Evolutionary conservation across 2,888 invertebrate genomes (phyloP).

Genomic region (Caenorhabditis becei): DNA sequence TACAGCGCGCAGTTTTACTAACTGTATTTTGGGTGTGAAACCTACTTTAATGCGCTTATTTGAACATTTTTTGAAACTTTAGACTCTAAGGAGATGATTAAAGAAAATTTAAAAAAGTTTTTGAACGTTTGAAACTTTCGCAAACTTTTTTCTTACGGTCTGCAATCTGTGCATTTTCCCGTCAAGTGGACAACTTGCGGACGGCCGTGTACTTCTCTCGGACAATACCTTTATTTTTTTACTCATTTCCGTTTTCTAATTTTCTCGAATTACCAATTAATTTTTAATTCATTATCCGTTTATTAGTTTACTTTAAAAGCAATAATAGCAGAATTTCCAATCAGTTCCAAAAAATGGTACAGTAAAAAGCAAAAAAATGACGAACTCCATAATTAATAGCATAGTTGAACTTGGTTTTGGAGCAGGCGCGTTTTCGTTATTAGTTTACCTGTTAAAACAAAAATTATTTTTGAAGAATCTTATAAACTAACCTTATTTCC

Average conservation of each 20-base stretch:
- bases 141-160: conserved; percentile 9
- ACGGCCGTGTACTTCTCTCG: conserved; percentile 21
- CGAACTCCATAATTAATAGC: background rate
- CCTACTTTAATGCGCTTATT: too few species aligned
- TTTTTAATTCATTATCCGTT: too few species aligned
- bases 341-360: background rate
- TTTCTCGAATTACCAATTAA: background rate
- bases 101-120: too few species aligned
- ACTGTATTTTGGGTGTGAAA: too few species aligned
- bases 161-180: conserved; percentile 9
- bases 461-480: too few species aligned
- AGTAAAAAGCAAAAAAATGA: conserved; percentile 11
- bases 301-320: conserved; percentile 42
- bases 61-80: too few species aligned
- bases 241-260: conserved; percentile 4
- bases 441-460: too few species aligned
- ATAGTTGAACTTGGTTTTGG: too few species aligned
- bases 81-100: too few species aligned
- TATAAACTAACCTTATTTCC: too few species aligned
- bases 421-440: too few species aligned
- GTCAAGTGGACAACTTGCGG: conserved; percentile 17
- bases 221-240: conserved; percentile 13
- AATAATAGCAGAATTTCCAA: conserved; percentile 25
- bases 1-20: too few species aligned
- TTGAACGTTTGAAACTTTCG: background rate